Conservation (phyloP, 2,888 invertebrate species). For the Eledona agricola region DNA sequence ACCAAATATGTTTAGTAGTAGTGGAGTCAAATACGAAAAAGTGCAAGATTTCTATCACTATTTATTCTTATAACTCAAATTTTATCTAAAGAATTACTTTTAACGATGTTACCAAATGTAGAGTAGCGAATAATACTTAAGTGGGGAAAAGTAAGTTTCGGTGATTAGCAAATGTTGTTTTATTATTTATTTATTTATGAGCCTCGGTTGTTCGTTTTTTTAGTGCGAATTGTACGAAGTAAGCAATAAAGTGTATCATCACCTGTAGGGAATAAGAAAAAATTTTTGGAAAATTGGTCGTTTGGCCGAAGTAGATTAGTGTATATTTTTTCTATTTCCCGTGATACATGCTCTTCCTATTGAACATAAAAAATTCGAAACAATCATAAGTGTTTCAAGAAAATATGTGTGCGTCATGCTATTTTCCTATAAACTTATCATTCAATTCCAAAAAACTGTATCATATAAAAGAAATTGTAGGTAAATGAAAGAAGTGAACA, state of each 20-base stretch:
- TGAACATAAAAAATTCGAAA: constrained; percentile 49
- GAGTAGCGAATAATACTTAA: constrained; percentile 19
- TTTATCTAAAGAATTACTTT: constrained; percentile 31
- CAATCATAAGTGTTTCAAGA: constrained; percentile 55
- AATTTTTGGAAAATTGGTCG: constrained; percentile 23
- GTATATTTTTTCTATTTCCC: constrained; percentile 62
- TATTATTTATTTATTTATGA: constrained; percentile 33
- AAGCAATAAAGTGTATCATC: constrained; percentile 38
- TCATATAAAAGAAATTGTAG: constrained; percentile 39
- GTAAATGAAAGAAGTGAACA: no score
- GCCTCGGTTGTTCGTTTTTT: no score
- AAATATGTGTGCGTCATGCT: constrained; percentile 39
- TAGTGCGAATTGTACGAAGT: no score
- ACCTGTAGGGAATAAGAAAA: constrained; percentile 38
- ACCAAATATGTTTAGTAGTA: constrained; percentile 43
- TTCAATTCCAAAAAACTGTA: constrained; percentile 37
- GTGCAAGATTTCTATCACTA: constrained; percentile 21
- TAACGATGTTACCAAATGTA: constrained; percentile 37
- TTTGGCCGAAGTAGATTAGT: constrained; percentile 34
- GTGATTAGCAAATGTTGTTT: constrained; percentile 19
- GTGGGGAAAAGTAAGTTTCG: constrained; percentile 33
- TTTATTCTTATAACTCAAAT: constrained; percentile 13
- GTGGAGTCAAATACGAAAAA: constrained; percentile 26
- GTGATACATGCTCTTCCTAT: constrained; percentile 61
- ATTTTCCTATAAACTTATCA: constrained; percentile 40